Evolutionary conservation across 2,888 invertebrate genomes (phyloP).

Genomic region (Glyphotaelius pellucidus): DNA sequence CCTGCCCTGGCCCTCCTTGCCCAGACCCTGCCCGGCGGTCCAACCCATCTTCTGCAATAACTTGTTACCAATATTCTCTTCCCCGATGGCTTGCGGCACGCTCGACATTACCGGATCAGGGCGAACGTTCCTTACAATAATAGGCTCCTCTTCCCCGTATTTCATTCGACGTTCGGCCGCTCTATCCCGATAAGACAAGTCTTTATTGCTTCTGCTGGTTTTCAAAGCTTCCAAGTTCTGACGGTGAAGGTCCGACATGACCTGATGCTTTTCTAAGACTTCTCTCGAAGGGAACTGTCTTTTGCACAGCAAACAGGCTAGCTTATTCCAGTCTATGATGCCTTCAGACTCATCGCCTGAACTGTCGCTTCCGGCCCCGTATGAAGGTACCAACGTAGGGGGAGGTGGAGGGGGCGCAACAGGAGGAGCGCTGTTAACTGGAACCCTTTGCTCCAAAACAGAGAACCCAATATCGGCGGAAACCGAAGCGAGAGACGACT

Average conservation of each 20-base stretch:
- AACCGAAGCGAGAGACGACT: slow-evolving; percentile 76
- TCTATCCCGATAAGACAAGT: slow-evolving; percentile 89
- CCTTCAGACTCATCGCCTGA: slow-evolving; percentile 84
- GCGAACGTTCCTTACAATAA: slow-evolving; percentile 73
- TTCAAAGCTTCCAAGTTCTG: slow-evolving; percentile 83
- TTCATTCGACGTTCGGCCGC: slow-evolving; percentile 97
- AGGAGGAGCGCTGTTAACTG: slow-evolving; percentile 70
- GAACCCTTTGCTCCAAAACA: slow-evolving; percentile 81
- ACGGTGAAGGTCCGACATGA: slow-evolving; percentile 95
- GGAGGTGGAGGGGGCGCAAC: slow-evolving; percentile 70
- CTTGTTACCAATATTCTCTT: slow-evolving; percentile 96
- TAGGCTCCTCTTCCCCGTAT: slow-evolving; percentile 92
- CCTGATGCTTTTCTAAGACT: slow-evolving; percentile 92
- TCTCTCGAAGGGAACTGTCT: slow-evolving; percentile 95
- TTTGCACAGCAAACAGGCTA: slow-evolving; percentile 96
- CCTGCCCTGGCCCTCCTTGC: slow-evolving; percentile 94
- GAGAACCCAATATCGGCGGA: slow-evolving; percentile 96
- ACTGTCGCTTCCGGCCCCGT: slow-evolving; percentile 85
- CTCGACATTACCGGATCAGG: slow-evolving; percentile 70
- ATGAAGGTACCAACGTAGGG: slow-evolving; percentile 84
- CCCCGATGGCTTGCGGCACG: slow-evolving; percentile 81
- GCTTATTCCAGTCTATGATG: slow-evolving; percentile 91
- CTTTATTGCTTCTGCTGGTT: slow-evolving; percentile 70
- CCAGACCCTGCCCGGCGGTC: slow-evolving; percentile 97
- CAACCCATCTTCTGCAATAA: slow-evolving; percentile 99